Conservation (phyloP, 2,113 vertebrate species). For the Baryphthengus martii region DNA sequence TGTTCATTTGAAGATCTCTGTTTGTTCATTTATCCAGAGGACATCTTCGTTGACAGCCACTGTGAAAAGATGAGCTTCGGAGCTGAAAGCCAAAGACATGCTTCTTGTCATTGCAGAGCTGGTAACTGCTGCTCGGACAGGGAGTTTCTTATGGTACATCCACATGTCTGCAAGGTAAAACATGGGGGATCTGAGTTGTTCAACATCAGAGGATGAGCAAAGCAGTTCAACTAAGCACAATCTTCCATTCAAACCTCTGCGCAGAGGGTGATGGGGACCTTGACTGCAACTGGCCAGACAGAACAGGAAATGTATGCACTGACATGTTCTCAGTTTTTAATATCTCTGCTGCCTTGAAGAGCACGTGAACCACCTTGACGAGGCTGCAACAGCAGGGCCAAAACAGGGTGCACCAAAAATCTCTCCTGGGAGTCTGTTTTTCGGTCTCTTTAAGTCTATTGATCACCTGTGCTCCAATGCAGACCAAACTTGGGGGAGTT, state of each 20-base stretch:
- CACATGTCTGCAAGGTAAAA: neutral
- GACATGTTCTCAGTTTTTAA: neutral
- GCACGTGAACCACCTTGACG: neutral
- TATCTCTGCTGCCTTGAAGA: neutral
- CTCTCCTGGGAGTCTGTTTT: neutral
- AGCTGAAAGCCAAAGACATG: neutral
- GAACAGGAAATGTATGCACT: neutral
- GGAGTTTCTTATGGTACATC: neutral
- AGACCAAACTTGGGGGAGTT: neutral
- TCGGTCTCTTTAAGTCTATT: neutral
- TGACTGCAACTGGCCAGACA: neutral
- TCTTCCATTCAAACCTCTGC: neutral
- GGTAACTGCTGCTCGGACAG: neutral
- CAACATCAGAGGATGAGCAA: neutral
- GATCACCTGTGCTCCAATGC: neutral
- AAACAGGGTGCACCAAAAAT: neutral
- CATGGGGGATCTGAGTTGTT: neutral
- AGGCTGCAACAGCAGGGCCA: neutral
- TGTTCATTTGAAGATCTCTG: conserved; percentile 12
- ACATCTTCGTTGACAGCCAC: neutral
- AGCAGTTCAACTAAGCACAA: neutral
- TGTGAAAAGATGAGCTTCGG: neutral
- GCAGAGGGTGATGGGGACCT: neutral
- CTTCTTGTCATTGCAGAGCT: neutral
- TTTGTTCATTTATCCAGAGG: conserved; percentile 31